Evolutionary conservation across 2,888 invertebrate genomes (phyloP).

Genomic region (Flexamia atlantica): DNA sequence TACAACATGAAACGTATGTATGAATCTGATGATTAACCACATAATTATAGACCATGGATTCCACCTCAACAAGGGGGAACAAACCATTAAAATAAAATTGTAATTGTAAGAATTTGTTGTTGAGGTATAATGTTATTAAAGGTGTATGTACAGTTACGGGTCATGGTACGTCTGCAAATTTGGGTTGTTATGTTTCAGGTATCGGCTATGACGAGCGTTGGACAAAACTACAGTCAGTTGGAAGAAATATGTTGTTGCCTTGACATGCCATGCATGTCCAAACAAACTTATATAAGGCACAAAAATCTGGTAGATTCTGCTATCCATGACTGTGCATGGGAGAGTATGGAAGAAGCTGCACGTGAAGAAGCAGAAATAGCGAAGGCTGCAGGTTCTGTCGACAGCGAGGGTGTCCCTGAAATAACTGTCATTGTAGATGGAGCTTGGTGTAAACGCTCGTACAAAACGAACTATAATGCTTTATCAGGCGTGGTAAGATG

Average conservation of each 20-base stretch:
- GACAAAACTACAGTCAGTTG: not conserved
- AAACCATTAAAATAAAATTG: not conserved
- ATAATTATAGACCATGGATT: no score
- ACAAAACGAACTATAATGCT: conserved; percentile 1
- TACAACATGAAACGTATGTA: no score
- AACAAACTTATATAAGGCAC: not conserved
- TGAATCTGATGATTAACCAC: no score
- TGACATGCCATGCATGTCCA: conserved; percentile 34
- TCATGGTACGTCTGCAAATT: not conserved
- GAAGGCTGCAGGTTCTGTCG: not conserved
- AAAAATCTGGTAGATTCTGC: not conserved
- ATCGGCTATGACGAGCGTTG: not conserved
- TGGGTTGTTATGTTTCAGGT: not conserved
- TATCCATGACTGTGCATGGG: conserved; percentile 25
- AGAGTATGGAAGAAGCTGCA: conserved; percentile 7
- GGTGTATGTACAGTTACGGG: not conserved
- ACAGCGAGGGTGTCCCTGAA: not conserved
- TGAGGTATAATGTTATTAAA: not conserved
- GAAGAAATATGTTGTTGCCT: conserved; percentile 1
- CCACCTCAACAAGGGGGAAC: no score
- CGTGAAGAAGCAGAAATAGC: conserved; percentile 8
- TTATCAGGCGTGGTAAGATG: conserved; percentile 29
- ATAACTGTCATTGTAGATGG: conserved; percentile 38
- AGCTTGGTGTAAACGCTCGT: conserved; percentile 26
- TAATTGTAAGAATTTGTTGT: not conserved